Conservation (phyloP, 2,113 vertebrate genomes). For the Platichthys stellatus region DNA sequence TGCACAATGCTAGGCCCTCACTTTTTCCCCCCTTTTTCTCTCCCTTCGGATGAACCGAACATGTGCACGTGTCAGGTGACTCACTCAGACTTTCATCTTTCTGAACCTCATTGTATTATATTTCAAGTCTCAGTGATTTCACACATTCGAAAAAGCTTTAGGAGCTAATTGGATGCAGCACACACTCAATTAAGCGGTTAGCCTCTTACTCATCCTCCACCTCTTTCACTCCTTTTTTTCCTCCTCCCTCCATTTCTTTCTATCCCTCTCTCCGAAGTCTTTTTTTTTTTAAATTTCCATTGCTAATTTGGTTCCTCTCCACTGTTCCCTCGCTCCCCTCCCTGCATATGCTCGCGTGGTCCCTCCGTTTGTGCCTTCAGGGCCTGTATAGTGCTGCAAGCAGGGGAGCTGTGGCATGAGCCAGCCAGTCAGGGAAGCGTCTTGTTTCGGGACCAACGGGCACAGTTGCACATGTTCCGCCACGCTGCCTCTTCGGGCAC, state of each 20-base stretch:
- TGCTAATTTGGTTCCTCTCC: slow-evolving; percentile 29
- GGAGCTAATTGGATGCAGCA: slow-evolving; percentile 59
- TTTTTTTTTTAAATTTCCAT: slow-evolving; percentile 16
- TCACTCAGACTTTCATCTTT: slow-evolving; percentile 9
- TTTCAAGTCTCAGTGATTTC: slow-evolving; percentile 46
- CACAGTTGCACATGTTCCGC: slow-evolving; percentile 51
- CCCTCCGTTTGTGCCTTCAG: slow-evolving; percentile 19
- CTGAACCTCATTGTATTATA: not conserved
- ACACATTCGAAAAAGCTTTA: slow-evolving; percentile 62
- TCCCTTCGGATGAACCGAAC: not conserved
- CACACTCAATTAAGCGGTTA: slow-evolving; percentile 68
- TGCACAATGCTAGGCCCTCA: not conserved
- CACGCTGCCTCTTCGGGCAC: slow-evolving; percentile 38
- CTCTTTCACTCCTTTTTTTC: slow-evolving; percentile 24
- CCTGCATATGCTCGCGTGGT: slow-evolving; percentile 2
- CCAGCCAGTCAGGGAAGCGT: slow-evolving; percentile 20
- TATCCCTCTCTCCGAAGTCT: not conserved
- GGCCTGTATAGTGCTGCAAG: slow-evolving; percentile 23
- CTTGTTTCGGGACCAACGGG: slow-evolving; percentile 54
- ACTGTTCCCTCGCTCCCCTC: not conserved
- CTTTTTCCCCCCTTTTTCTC: slow-evolving; percentile 2
- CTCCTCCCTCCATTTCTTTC: not conserved
- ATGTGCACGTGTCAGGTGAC: slow-evolving; percentile 19
- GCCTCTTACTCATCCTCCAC: slow-evolving; percentile 19
- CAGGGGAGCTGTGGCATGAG: slow-evolving; percentile 22